phyloP scores from a whole-genome alignment of 2,113 vertebrate genomes.

The Rallus limicola region DNA sequence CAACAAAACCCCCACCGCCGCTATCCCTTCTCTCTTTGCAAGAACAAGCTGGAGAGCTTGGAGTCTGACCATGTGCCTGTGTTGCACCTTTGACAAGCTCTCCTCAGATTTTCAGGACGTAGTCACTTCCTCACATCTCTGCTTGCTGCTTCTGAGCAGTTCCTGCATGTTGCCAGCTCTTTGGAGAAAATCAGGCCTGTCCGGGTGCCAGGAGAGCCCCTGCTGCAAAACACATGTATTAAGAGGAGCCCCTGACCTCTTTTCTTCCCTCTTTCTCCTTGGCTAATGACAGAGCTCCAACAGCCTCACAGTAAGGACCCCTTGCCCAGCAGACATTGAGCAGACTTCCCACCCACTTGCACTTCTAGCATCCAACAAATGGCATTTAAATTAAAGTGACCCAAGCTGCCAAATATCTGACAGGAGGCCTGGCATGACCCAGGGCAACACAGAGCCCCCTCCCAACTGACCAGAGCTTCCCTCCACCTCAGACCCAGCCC shows the following conservation, averaged over 20 bases:
- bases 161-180: background rate
- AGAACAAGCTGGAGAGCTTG: background rate
- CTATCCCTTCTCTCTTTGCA: background rate
- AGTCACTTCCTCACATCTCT: background rate
- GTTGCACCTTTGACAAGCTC: background rate
- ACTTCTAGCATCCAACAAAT: background rate
- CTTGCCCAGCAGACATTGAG: background rate
- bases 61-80: background rate
- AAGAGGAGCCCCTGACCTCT: background rate
- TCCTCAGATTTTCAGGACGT: background rate
- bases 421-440: rapidly evolving
- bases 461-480: background rate
- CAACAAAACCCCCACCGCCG: background rate
- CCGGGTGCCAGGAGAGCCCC: background rate
- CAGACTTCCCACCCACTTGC: background rate
- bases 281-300: background rate
- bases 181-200: rapidly evolving
- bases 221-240: background rate
- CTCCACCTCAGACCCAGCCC: background rate
- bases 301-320: background rate
- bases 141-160: background rate
- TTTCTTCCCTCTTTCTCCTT: background rate
- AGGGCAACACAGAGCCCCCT: background rate
- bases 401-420: background rate
- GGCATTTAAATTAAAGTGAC: background rate